A percentile compares a stretch with the other conserved stretches of the same genome.
Conservation (phyloP, 1,140 invertebrate species). For the Mactra quadrangularis region DNA sequence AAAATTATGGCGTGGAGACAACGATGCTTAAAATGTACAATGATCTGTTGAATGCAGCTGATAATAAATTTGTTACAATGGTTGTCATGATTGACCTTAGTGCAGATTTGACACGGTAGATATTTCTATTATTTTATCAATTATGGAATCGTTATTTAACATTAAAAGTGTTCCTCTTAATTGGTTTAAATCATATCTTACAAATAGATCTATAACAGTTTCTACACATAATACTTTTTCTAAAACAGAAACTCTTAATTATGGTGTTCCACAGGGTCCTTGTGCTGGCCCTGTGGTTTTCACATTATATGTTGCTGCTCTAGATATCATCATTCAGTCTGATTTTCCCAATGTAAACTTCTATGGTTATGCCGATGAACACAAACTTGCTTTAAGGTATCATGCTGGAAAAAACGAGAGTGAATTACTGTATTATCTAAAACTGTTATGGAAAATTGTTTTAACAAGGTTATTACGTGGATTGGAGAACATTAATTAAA, state of each 20-base stretch:
- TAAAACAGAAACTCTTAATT: slow-evolving; percentile 6
- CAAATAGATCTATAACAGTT: slow-evolving; percentile 40
- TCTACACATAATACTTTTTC: slow-evolving; percentile 7
- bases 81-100: slow-evolving; percentile 38
- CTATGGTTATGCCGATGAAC: slow-evolving; percentile 3
- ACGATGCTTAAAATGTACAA: neutral
- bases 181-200: slow-evolving; percentile 48
- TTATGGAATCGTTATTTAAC: neutral
- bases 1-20: neutral
- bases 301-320: no score
- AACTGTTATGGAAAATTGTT: neutral
- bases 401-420: neutral
- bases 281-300: slow-evolving; percentile 8
- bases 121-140: slow-evolving; percentile 6
- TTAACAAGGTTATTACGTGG: neutral
- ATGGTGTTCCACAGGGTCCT: slow-evolving; percentile 10
- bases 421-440: no score
- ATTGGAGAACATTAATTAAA: neutral
- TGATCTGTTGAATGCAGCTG: neutral
- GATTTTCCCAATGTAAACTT: neutral
- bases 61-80: neutral
- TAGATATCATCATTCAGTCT: no score
- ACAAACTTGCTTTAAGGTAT: neutral
- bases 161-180: slow-evolving; percentile 18
- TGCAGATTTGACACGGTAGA: slow-evolving; percentile 34